A percentile compares a stretch with the other conserved stretches of the same genome.
phyloP scores from a whole-genome alignment of 2,888 invertebrate genomes.

The Macrosoma leucophasiata region DNA sequence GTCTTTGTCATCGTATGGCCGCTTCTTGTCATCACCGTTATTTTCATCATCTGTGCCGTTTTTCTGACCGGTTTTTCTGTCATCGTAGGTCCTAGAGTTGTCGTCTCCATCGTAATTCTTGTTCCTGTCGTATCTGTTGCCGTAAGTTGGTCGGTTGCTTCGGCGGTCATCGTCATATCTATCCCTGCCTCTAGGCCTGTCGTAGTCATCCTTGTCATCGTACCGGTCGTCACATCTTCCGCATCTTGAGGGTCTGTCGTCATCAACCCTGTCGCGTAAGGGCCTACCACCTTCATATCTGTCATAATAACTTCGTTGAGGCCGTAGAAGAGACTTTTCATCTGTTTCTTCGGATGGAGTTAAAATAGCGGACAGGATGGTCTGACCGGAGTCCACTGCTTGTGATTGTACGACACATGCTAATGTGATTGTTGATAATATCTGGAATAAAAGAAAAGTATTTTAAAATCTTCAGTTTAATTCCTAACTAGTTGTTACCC shows the following conservation, averaged over 20 bases:
- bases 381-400: constrained; percentile 38
- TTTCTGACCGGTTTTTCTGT: constrained; percentile 38
- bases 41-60: constrained; percentile 54
- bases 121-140: constrained; percentile 50
- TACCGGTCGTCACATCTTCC: constrained; percentile 48
- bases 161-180: constrained; percentile 33
- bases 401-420: constrained; percentile 28
- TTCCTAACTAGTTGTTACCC: too few species aligned
- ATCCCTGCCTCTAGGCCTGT: constrained; percentile 38
- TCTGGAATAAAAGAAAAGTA: constrained; percentile 38
- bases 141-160: constrained; percentile 49
- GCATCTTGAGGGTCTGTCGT: constrained; percentile 46
- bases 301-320: constrained; percentile 57
- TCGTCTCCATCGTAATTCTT: constrained; percentile 33
- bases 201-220: constrained; percentile 40
- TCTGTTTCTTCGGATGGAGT: constrained; percentile 26
- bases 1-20: constrained; percentile 43
- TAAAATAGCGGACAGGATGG: constrained; percentile 43
- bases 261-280: constrained; percentile 45
- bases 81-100: constrained; percentile 33
- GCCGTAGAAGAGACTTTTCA: constrained; percentile 40
- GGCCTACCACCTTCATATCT: constrained; percentile 47
- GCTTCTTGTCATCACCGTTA: constrained; percentile 39
- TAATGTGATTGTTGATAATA: constrained; percentile 29
- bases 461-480: too few species aligned